Percentiles rank a stretch among this genome's conserved stretches.
Conservation (phyloP, 2,113 vertebrate genomes). For the Telmatochromis sp. region DNA sequence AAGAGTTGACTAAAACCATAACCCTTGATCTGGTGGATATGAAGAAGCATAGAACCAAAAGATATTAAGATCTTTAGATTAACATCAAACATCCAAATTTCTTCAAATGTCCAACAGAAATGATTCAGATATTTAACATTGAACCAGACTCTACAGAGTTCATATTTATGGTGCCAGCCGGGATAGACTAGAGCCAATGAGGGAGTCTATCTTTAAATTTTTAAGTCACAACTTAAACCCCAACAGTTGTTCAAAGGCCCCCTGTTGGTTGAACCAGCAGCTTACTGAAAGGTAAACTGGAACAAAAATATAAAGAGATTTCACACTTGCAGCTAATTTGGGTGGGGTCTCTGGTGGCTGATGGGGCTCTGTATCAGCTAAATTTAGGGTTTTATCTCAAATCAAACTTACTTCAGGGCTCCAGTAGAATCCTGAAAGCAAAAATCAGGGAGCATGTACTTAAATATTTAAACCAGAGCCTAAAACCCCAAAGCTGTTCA, state of each 20-base stretch:
- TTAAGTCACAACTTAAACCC: not conserved
- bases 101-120: not conserved
- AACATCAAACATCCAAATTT: fast-evolving
- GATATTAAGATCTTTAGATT: not conserved
- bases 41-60: not conserved
- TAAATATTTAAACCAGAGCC: not conserved
- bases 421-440: not conserved
- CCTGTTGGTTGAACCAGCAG: not conserved
- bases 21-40: not conserved
- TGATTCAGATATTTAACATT: fast-evolving
- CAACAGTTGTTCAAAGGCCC: not conserved
- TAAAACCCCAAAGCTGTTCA: not conserved
- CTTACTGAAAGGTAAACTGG: not conserved
- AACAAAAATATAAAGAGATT: not conserved
- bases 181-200: not conserved
- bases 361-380: not conserved
- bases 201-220: fast-evolving
- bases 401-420: not conserved
- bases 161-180: fast-evolving
- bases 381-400: not conserved
- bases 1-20: fast-evolving
- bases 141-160: not conserved
- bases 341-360: not conserved
- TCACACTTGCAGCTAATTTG: not conserved
- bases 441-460: not conserved